phyloP scores from a whole-genome alignment of 2,888 invertebrate species.

The Aquatica leii region DNA sequence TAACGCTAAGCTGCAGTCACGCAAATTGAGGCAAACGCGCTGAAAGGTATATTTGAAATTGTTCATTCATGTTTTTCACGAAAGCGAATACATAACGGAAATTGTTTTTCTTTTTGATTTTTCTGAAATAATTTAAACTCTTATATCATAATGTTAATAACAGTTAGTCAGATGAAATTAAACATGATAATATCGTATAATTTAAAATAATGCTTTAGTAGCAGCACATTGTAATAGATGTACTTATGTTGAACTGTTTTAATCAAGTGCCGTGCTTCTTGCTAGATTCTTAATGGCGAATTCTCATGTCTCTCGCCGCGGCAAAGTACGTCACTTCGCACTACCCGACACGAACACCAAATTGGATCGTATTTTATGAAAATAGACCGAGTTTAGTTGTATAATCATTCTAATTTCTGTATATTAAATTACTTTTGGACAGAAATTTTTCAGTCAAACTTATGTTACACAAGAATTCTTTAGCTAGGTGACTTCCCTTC shows the following conservation, averaged over 20 bases:
- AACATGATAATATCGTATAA: slow-evolving; percentile 49
- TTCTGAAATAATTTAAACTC: not conserved
- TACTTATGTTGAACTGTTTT: slow-evolving; percentile 53
- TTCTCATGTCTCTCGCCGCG: slow-evolving; percentile 51
- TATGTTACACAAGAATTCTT: slow-evolving; percentile 12
- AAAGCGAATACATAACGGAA: slow-evolving; percentile 3
- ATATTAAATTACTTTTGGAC: slow-evolving; percentile 18
- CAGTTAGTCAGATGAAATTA: slow-evolving; percentile 41
- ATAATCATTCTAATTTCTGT: slow-evolving; percentile 30
- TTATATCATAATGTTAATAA: no score
- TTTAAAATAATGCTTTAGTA: slow-evolving; percentile 53
- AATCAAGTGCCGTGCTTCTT: slow-evolving; percentile 55
- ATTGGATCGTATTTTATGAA: slow-evolving; percentile 42
- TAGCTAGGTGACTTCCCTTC: slow-evolving; percentile 6
- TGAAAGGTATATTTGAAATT: slow-evolving; percentile 14
- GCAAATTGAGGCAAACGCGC: slow-evolving; percentile 10
- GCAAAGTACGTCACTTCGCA: slow-evolving; percentile 39
- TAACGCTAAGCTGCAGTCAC: slow-evolving; percentile 19
- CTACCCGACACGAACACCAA: slow-evolving; percentile 38
- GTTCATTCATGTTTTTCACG: slow-evolving; percentile 5
- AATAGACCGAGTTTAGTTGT: slow-evolving; percentile 34
- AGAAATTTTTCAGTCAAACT: slow-evolving; percentile 18
- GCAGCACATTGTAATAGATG: slow-evolving; percentile 53
- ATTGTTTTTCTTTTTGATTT: slow-evolving; percentile 12
- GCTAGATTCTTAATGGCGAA: slow-evolving; percentile 54